Evolutionary conservation across 2,888 invertebrate genomes (phyloP).

Genomic region (Agrochola lychnidis): DNA sequence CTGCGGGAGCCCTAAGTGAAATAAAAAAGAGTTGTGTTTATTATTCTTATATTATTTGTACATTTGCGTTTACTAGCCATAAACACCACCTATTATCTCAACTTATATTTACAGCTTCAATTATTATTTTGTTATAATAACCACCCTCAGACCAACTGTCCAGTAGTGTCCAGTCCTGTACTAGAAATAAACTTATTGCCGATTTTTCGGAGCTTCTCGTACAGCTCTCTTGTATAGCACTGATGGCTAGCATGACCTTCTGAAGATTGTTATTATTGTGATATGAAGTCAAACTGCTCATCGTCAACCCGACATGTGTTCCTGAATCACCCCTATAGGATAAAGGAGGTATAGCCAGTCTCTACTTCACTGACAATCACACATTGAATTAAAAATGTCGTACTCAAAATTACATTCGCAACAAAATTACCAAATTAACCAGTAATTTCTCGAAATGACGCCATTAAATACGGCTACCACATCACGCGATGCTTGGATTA

Average conservation of each 20-base stretch:
- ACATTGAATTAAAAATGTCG: conserved; percentile 26
- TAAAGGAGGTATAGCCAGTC: not conserved
- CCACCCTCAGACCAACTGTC: not conserved
- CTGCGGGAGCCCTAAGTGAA: not conserved
- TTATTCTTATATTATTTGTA: conserved; percentile 2
- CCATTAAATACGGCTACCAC: conserved; percentile 62
- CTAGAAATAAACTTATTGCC: not conserved
- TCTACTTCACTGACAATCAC: not conserved
- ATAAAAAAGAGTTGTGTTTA: conserved; percentile 37
- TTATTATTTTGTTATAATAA: not conserved
- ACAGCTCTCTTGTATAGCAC: not conserved
- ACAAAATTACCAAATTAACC: conserved; percentile 67
- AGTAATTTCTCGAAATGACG: conserved; percentile 66
- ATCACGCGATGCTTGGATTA: conserved; percentile 79
- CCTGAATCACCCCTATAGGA: not conserved
- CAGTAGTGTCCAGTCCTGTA: not conserved
- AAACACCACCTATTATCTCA: not conserved
- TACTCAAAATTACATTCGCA: conserved; percentile 57
- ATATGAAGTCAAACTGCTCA: not conserved
- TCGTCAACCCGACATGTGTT: not conserved
- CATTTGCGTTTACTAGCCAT: not conserved
- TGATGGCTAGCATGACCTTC: not conserved
- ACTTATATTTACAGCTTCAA: not conserved
- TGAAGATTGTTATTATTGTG: not conserved
- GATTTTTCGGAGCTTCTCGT: not conserved